These are phyloP conservation scores for Tachysurus fulvidraco DNA, from an alignment of 2,113 vertebrate species.

Conservation along the genomic window DNA sequence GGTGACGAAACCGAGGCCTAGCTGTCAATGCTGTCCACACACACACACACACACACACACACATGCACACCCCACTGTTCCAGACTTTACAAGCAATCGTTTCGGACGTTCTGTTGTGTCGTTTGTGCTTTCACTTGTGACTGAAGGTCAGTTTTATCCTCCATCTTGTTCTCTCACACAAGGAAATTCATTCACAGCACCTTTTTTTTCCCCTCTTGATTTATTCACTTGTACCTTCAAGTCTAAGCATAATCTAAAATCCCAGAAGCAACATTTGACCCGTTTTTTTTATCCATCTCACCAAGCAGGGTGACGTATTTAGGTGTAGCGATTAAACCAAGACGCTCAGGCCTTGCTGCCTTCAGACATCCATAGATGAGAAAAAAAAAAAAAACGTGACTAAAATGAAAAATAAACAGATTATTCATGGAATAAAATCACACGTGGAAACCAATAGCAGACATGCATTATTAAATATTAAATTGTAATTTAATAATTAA, in stretches of 20 bases:
- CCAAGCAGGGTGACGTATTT: not conserved
- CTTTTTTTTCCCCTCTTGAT: not conserved
- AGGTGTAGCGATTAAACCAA: not conserved
- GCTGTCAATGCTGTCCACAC: not conserved
- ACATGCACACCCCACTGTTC: not conserved
- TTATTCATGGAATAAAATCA: not conserved
- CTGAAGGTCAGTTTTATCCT: not conserved
- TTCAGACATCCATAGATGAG: not conserved
- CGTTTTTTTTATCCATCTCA: constrained; percentile 16
- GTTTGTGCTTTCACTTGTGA: not conserved
- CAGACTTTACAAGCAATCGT: not conserved
- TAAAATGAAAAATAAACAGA: not conserved
- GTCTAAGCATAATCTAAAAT: not conserved
- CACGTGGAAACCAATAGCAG: not conserved
- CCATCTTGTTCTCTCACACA: not conserved
- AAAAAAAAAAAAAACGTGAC: not conserved
- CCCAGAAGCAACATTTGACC: constrained; percentile 10
- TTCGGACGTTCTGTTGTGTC: not conserved
- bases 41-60: constrained; percentile 9
- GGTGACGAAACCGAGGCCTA: constrained; percentile 7
- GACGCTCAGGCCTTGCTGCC: not conserved
- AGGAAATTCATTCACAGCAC: not conserved
- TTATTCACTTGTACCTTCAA: not conserved
- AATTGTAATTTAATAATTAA: not conserved
- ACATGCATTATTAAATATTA: not conserved